A percentile compares a stretch with the other conserved stretches of the same genome.
These are phyloP conservation scores for Leptestheria dahalacensis DNA, from an alignment of 1,140 invertebrate species.

Conservation along the genomic window DNA sequence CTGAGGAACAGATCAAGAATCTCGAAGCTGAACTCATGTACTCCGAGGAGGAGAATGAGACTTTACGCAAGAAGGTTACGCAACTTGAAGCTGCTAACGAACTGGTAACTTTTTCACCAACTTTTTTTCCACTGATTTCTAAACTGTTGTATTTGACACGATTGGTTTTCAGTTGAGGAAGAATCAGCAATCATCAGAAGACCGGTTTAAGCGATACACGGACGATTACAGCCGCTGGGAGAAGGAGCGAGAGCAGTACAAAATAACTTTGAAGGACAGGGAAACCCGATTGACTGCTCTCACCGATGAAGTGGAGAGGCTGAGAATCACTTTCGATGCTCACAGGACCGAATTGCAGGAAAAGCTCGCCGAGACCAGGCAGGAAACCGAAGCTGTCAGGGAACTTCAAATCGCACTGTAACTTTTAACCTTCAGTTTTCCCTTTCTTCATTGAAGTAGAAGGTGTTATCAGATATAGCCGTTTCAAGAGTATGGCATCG, in stretches of 20 bases:
- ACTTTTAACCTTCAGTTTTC: too few species aligned
- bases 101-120: too few species aligned
- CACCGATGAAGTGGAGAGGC: constrained; percentile 29
- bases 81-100: constrained; percentile 18
- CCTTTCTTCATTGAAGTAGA: too few species aligned
- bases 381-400: constrained; percentile 17
- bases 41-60: constrained; percentile 22
- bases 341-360: constrained; percentile 18
- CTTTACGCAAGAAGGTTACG: constrained; percentile 28
- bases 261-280: neutral
- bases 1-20: constrained; percentile 16
- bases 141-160: too few species aligned
- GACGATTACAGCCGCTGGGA: neutral
- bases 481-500: too few species aligned
- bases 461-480: too few species aligned
- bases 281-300: neutral
- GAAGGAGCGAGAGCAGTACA: neutral
- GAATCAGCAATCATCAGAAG: neutral
- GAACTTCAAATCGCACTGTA: constrained; percentile 14
- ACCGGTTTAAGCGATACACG: neutral
- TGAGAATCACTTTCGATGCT: constrained; percentile 19
- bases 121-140: neutral
- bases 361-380: constrained; percentile 15
- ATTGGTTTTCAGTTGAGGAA: neutral
- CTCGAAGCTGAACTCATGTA: constrained; percentile 10